phyloP scores from a whole-genome alignment of 2,113 vertebrate species.

The Anser brachyrhynchus region DNA sequence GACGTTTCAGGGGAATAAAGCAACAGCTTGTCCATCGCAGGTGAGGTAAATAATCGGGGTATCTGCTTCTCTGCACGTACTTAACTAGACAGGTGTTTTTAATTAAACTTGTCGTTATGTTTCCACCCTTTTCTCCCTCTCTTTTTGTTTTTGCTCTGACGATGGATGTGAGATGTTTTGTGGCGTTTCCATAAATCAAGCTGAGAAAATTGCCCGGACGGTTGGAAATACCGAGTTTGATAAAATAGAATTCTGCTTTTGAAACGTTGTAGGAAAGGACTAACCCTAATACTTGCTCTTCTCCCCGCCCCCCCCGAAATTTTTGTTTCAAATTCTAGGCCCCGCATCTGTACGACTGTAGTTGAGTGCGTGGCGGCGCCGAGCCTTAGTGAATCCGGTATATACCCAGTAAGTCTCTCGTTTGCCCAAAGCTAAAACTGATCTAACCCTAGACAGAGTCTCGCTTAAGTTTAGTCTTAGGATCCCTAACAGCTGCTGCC shows the following conservation, averaged over 20 bases:
- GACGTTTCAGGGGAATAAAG: neutral
- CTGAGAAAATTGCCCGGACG: fast-evolving
- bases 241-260: neutral
- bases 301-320: neutral
- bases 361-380: neutral
- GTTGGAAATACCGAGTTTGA: neutral
- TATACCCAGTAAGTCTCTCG: neutral
- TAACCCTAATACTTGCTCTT: neutral
- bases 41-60: neutral
- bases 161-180: neutral
- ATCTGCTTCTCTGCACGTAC: neutral
- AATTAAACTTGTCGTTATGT: neutral
- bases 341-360: neutral
- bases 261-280: neutral
- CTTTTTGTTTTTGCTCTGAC: neutral
- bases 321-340: neutral
- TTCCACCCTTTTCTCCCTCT: neutral
- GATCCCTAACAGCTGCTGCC: neutral
- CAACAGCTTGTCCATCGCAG: neutral
- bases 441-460: neutral
- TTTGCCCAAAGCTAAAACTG: neutral
- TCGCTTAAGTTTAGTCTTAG: neutral
- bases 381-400: neutral
- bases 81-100: neutral
- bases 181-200: neutral